Evolutionary conservation across 2,888 invertebrate species (phyloP).

Genomic region (Dynastes hyllus): DNA sequence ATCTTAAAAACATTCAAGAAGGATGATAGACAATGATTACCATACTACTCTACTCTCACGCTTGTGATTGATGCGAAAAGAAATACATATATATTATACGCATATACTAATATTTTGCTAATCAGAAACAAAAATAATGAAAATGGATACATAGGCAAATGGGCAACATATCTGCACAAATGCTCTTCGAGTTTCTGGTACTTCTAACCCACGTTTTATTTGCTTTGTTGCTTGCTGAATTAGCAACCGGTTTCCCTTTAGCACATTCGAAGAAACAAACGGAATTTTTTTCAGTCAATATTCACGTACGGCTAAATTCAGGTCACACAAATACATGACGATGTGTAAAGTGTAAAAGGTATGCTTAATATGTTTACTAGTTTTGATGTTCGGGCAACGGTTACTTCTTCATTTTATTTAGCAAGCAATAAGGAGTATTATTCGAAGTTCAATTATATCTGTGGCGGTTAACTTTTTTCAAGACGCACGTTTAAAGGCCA

Average conservation of each 20-base stretch:
- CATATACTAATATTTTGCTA: too few relatives aligned
- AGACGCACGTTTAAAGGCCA: too few relatives aligned
- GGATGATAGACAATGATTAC: too few relatives aligned
- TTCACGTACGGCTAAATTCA: conserved; percentile 25
- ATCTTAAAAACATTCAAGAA: too few relatives aligned
- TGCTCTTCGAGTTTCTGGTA: not conserved
- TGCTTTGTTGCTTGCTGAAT: conserved; percentile 7
- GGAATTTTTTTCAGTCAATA: conserved; percentile 19
- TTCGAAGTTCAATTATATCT: not conserved
- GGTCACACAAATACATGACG: conserved; percentile 19
- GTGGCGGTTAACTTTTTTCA: not conserved
- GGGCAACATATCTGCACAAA: too few relatives aligned
- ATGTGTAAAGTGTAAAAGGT: conserved; percentile 5
- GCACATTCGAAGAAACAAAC: conserved; percentile 38
- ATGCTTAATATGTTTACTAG: conserved; percentile 11
- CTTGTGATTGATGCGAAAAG: too few relatives aligned
- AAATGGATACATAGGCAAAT: too few relatives aligned
- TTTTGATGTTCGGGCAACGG: conserved; percentile 19
- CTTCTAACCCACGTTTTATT: conserved; percentile 6
- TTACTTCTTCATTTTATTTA: not conserved
- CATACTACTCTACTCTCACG: too few relatives aligned
- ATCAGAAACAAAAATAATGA: too few relatives aligned
- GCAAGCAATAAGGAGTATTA: not conserved
- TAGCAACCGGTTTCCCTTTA: conserved; percentile 23
- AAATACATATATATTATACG: too few relatives aligned